A percentile compares a stretch with the other conserved stretches of the same genome.
Conservation (phyloP, 2,888 invertebrate genomes). For the Chymomyza amoena region DNA sequence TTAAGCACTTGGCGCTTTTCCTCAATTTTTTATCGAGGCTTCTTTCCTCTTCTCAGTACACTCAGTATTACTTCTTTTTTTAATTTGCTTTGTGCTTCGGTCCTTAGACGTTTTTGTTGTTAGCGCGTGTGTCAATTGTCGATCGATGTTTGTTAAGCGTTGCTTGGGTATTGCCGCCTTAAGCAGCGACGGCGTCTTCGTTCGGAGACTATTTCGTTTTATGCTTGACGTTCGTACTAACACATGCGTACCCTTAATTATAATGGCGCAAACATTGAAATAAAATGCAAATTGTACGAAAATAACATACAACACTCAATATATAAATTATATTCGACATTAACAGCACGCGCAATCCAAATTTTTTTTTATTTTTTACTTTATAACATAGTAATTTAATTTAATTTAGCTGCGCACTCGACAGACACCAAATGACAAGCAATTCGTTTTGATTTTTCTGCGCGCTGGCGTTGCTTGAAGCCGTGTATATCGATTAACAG, state of each 20-base stretch:
- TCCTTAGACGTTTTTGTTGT: not conserved
- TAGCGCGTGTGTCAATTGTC: not conserved
- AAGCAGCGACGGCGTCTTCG: not conserved
- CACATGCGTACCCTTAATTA: constrained; percentile 2
- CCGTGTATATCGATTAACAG: not conserved
- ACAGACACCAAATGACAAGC: not conserved
- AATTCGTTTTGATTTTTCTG: not conserved
- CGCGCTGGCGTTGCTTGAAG: not conserved
- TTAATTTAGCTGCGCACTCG: not conserved
- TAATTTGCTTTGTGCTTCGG: not conserved
- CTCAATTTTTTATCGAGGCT: constrained; percentile 41
- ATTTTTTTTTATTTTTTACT: not conserved
- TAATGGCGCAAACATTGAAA: not conserved
- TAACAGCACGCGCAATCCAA: not conserved
- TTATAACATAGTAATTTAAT: not conserved
- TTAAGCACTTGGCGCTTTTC: constrained; percentile 24
- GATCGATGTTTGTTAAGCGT: constrained; percentile 5
- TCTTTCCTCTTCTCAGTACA: constrained; percentile 28
- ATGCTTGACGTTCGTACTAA: constrained; percentile 14
- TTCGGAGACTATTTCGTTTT: not conserved
- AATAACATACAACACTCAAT: not conserved
- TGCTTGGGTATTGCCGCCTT: not conserved
- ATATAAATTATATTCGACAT: not conserved
- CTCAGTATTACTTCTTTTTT: not conserved
- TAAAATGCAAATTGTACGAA: not conserved